Conservation (phyloP, 2,113 vertebrate genomes). For the Neotragus moschatus region DNA sequence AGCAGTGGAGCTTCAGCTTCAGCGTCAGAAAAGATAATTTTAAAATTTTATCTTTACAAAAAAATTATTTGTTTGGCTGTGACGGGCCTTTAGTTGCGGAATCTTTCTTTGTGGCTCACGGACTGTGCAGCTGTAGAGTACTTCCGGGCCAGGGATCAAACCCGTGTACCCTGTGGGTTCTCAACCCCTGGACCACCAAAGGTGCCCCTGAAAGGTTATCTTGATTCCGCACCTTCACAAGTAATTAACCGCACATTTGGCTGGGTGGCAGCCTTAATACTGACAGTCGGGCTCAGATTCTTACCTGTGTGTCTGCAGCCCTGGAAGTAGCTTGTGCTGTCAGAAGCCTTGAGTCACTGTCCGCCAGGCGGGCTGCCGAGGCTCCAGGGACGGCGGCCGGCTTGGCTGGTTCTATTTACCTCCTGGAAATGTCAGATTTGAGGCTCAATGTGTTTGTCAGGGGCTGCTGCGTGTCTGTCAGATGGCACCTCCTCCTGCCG, state of each 20-base stretch:
- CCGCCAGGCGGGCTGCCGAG: neutral
- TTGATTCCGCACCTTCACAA: rapidly evolving
- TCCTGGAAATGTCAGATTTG: conserved; percentile 61
- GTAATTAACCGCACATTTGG: rapidly evolving
- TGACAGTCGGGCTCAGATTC: neutral
- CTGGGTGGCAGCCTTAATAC: neutral
- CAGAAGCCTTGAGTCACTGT: conserved; percentile 30
- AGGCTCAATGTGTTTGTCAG: conserved; percentile 60
- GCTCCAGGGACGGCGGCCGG: neutral
- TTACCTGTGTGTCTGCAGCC: neutral
- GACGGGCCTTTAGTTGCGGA: neutral
- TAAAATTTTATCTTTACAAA: neutral
- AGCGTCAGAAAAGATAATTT: neutral
- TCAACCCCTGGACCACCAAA: neutral
- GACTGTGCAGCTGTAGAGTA: neutral
- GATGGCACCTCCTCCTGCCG: neutral
- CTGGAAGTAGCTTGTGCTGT: neutral
- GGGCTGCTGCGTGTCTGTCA: neutral
- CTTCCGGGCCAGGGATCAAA: neutral
- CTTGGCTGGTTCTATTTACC: conserved; percentile 16
- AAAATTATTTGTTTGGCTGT: neutral
- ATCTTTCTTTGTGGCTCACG: neutral
- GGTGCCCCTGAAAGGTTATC: neutral
- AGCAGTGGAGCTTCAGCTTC: neutral
- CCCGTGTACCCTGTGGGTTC: neutral